Evolutionary conservation across 2,797 vertebrate genomes (phyloP).

Genomic region (Scarus forsteni): DNA sequence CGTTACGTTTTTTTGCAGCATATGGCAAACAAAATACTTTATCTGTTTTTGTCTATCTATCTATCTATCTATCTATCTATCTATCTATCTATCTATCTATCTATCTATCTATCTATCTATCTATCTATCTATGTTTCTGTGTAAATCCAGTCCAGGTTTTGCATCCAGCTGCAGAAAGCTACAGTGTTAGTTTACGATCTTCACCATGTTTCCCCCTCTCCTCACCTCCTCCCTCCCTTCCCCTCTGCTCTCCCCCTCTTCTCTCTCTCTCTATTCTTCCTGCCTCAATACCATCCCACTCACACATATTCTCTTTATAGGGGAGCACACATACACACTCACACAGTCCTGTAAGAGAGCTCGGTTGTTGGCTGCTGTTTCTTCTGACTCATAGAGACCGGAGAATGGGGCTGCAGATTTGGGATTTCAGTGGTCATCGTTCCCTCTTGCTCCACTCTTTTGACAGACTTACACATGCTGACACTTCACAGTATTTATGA

Average conservation of each 20-base stretch:
- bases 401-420: neutral
- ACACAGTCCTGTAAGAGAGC: slow-evolving; percentile 38
- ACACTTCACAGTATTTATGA: neutral
- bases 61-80: slow-evolving; percentile 23
- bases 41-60: slow-evolving; percentile 30
- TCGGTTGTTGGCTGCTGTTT: slow-evolving; percentile 40
- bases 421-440: neutral
- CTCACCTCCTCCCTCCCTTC: slow-evolving; percentile 14
- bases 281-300: slow-evolving; percentile 51
- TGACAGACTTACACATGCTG: neutral
- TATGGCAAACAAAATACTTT: slow-evolving; percentile 34
- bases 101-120: slow-evolving; percentile 4
- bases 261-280: slow-evolving; percentile 53
- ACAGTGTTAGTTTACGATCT: slow-evolving; percentile 75
- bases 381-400: slow-evolving; percentile 29
- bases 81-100: slow-evolving; percentile 20
- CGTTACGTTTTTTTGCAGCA: slow-evolving; percentile 53
- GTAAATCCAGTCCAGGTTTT: slow-evolving; percentile 74
- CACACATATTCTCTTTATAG: slow-evolving; percentile 30
- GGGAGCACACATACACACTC: slow-evolving; percentile 28
- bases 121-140: slow-evolving; percentile 6
- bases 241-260: slow-evolving; percentile 28
- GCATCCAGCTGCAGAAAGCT: slow-evolving; percentile 47
- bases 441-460: slow-evolving; percentile 8
- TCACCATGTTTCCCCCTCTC: slow-evolving; percentile 54